Percentiles rank a stretch among this genome's conserved stretches.
These are phyloP conservation scores for Cyphomyrmex costatus DNA, from an alignment of 1,140 invertebrate species.

Conservation along the genomic window DNA sequence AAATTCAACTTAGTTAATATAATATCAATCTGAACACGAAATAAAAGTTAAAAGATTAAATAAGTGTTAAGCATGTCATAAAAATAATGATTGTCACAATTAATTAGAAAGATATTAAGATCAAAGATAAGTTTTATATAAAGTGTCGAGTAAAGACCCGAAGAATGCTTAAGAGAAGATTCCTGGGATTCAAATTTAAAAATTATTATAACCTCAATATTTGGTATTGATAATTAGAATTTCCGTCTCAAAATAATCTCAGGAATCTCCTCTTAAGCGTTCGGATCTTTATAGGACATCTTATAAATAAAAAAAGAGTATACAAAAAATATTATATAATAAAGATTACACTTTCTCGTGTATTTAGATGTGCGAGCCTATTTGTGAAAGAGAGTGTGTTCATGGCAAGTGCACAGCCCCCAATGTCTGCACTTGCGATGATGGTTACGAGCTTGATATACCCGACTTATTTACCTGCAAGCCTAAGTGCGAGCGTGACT, in stretches of 20 bases:
- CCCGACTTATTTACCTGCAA: conserved; percentile 18
- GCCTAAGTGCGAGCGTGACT: conserved; percentile 60
- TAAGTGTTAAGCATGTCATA: not conserved
- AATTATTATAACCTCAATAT: too few relatives aligned
- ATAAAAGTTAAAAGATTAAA: conserved; percentile 3
- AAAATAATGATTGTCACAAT: conserved; percentile 12
- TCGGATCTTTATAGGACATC: too few relatives aligned
- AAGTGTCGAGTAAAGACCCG: too few relatives aligned
- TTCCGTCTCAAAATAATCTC: too few relatives aligned
- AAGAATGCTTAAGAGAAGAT: too few relatives aligned
- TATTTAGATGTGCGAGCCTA: conserved; percentile 59
- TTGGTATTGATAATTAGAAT: too few relatives aligned
- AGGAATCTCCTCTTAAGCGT: too few relatives aligned
- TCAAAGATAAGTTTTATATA: too few relatives aligned
- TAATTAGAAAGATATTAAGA: not conserved
- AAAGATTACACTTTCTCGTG: not conserved
- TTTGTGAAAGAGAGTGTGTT: conserved; percentile 60
- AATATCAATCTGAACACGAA: not conserved
- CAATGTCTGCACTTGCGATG: conserved; percentile 77
- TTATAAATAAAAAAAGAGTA: not conserved
- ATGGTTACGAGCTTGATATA: conserved; percentile 63
- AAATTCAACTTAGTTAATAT: conserved; percentile 11
- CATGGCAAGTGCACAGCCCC: conserved; percentile 74
- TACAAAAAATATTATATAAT: not conserved
- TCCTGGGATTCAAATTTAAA: too few relatives aligned